Evolutionary conservation across 2,113 vertebrate species (phyloP), one percentile per base, ranked within the genome.

Genomic region (Pelecanus crispus): DNA sequence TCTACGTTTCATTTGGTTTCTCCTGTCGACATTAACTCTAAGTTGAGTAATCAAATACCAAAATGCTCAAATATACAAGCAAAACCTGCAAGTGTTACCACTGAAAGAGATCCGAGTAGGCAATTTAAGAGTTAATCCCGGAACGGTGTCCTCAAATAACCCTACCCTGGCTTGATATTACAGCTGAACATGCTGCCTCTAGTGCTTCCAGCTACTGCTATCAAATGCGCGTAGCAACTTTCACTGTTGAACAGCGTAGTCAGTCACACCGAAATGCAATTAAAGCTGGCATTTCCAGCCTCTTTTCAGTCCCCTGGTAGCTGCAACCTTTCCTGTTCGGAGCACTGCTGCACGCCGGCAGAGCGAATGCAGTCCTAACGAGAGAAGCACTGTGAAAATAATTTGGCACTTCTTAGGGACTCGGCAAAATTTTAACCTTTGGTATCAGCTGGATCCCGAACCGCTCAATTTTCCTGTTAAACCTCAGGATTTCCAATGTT

Each of bases 71-170:
- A 80, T 1, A 21, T 0, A 79, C 61, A 78, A 81, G 78, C 86
- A 91, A 91, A 97, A 71, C 19, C 17, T 63, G 63, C 44, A 34
- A 85, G 21, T 1, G 17, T n/a, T 81, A 8, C 63, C 47, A 29
- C 0, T 40, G 45, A 21, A 21, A 68, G 19, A 71, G 77, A 85
- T 14, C 4, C 9, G 83, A 92, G 85, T 6, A 87, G 88, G 95
- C 80, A 92, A 73, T 15, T 42, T 10, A 96, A 93, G 95, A 97
- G 96, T 97, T 96, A 94, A 97, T 65, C 77, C 59, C 75, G 81
- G 31, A 88, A 81, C 55, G 7, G 42, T 40, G 94, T 97, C 95
- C 96, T 98, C 92, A 97, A 92, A 95, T 75, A 90, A 90, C 79
- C 96, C 83, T 34, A 36, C 78, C 2, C 44, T 75, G 84, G 75